Base-by-base conservation (phyloP, 2,888 invertebrate genomes). In the Caenorhabditis virilis region DNA sequence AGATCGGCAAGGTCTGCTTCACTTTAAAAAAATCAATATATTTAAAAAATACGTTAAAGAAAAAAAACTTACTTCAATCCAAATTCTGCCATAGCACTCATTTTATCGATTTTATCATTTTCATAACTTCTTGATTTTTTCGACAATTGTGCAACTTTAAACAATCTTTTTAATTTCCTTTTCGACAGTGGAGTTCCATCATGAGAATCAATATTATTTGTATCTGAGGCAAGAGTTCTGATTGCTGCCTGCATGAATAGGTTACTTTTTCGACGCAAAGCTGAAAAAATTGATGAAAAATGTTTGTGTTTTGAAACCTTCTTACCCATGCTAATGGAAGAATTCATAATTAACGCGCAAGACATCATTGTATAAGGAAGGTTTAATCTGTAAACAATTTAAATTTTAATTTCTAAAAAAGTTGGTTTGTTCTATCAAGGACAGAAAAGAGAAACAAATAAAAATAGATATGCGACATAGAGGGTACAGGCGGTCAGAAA, bases 51-150 rank as follows among this genome's bases (percentile, higher is more conserved):
- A 20, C 27, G 22, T 49, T 36, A 2, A 7, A 16, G 18, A 25
- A 38, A 43, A 38, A 36, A 43, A 33, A 52, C 67, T 26, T 15
- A 68, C 66, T 72, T 71, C 20, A 77, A 58, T 15, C 69, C 67
- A 45, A 72, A 77, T 45, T 74, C 74, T 1, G 77, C 77, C 77
- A 77, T 75, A 16, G 77, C 77, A 13, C 75, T 64, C 15, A 65
- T 30, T 38, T 71, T 52, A 38, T 72, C 71, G 38, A 76, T 74
- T 64, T 74, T 74, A 39, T 76, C 76, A 51, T 71, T 64, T 22
- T 76, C 76, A 38, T 76, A 76, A 0, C 71, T 60, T 11, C 67
- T 47, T 4, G 63, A 61, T 35, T 66, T 66, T 18, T 66, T 66
- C 13, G 66, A 57, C 26, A 66, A 26, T 20, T 61, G 66, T 25